phyloP scores from a whole-genome alignment of 2,888 invertebrate species.

The Sarcophaga subvicina region DNA sequence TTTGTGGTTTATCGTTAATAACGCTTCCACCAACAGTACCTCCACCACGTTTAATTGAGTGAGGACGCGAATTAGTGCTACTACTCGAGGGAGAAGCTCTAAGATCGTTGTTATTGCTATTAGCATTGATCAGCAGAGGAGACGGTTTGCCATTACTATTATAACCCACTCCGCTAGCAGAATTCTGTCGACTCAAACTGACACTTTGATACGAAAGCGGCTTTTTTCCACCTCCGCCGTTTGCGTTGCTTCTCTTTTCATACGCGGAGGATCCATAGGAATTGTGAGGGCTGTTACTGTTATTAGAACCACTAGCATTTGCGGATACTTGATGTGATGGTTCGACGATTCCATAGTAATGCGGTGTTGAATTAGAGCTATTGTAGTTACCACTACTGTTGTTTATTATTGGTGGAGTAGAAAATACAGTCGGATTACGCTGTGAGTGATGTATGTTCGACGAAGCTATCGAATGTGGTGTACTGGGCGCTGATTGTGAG shows the following conservation, averaged over 20 bases:
- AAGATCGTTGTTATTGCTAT: conserved; percentile 74
- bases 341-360: conserved; percentile 75
- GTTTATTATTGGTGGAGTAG: conserved; percentile 80
- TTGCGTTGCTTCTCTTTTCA: conserved; percentile 76
- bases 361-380: conserved; percentile 77
- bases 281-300: conserved; percentile 68
- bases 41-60: conserved; percentile 74
- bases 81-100: conserved; percentile 75
- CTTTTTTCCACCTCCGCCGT: conserved; percentile 63
- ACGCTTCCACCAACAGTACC: conserved; percentile 68
- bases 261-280: conserved; percentile 72
- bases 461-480: conserved; percentile 77
- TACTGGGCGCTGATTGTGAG: conserved; percentile 81
- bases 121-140: conserved; percentile 73
- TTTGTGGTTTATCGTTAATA: conserved; percentile 74
- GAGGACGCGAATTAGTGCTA: conserved; percentile 73
- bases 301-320: conserved; percentile 17
- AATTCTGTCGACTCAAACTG: conserved; percentile 69
- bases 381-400: conserved; percentile 73
- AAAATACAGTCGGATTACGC: conserved; percentile 80
- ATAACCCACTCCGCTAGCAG: conserved; percentile 64
- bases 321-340: conserved; percentile 49
- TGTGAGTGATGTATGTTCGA: conserved; percentile 69
- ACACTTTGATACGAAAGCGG: conserved; percentile 60
- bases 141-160: conserved; percentile 74